Conservation (phyloP, 2,113 vertebrate species). For the Tupaia chinensis region DNA sequence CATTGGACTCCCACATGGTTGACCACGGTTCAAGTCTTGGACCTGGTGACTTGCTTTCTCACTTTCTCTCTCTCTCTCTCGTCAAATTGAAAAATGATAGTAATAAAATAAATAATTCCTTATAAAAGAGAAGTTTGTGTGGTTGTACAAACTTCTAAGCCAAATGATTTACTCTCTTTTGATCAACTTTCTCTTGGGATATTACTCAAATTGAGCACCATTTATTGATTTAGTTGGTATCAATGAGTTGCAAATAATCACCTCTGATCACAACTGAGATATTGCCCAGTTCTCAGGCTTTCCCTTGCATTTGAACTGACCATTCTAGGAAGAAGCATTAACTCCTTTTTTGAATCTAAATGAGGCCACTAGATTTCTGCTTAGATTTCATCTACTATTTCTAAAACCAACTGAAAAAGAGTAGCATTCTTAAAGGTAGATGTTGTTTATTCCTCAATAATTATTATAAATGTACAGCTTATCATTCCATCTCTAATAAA, state of each 20-base stretch:
- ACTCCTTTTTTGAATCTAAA: neutral
- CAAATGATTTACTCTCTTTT: neutral
- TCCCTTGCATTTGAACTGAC: neutral
- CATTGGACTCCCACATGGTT: no score
- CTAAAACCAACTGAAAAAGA: neutral
- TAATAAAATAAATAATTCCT: no score
- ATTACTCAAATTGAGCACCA: neutral
- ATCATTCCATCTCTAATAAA: neutral
- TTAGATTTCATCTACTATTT: conserved; percentile 4
- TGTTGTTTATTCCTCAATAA: neutral
- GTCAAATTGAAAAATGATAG: no score
- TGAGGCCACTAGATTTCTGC: neutral
- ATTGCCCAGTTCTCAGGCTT: neutral
- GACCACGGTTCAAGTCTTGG: no score
- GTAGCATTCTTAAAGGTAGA: neutral
- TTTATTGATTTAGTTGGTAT: neutral
- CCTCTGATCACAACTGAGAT: neutral
- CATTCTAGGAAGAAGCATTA: neutral
- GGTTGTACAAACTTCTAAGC: no score
- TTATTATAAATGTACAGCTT: neutral
- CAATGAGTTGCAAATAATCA: neutral
- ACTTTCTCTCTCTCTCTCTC: no score
- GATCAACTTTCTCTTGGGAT: neutral
- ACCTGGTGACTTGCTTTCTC: no score
- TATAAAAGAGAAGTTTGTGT: no score